These are phyloP conservation scores for Tiliacea citrago DNA, from an alignment of 2,888 invertebrate genomes.

Conservation along the genomic window DNA sequence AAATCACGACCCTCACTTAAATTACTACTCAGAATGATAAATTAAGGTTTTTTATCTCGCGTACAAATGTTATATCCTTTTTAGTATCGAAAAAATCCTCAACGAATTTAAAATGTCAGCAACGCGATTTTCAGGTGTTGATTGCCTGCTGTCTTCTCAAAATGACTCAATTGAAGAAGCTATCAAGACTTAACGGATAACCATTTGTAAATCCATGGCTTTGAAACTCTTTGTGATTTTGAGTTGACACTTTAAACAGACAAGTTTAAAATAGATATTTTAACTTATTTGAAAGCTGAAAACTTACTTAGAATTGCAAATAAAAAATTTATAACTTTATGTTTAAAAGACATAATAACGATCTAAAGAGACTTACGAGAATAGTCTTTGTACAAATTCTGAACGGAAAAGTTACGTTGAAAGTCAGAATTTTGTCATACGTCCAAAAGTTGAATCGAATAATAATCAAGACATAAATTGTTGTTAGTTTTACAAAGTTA, in stretches of 20 bases:
- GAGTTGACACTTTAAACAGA: not conserved
- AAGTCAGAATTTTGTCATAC: conserved; percentile 33
- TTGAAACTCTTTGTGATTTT: not conserved
- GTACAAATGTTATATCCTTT: conserved; percentile 28
- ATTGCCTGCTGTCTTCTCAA: conserved; percentile 42
- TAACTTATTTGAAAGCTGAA: not conserved
- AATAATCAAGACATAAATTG: conserved; percentile 58
- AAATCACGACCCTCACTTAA: too few species aligned
- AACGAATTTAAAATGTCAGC: conserved; percentile 27
- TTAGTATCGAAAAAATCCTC: conserved; percentile 25
- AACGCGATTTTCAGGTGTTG: conserved; percentile 24
- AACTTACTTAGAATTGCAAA: not conserved
- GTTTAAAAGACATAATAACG: conserved; percentile 21
- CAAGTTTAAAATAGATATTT: not conserved
- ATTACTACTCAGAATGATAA: conserved; percentile 25
- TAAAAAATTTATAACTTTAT: not conserved
- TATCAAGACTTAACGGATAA: conserved; percentile 34
- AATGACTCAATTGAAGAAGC: conserved; percentile 36
- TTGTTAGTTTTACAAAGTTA: conserved; percentile 69
- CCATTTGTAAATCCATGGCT: conserved; percentile 22
- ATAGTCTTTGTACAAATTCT: conserved; percentile 36
- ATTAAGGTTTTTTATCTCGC: conserved; percentile 14
- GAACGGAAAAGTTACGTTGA: conserved; percentile 12
- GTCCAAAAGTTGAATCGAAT: conserved; percentile 64
- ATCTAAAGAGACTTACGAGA: too few species aligned